phyloP scores from a whole-genome alignment of 2,113 vertebrate genomes.

The Engraulis encrasicolus region DNA sequence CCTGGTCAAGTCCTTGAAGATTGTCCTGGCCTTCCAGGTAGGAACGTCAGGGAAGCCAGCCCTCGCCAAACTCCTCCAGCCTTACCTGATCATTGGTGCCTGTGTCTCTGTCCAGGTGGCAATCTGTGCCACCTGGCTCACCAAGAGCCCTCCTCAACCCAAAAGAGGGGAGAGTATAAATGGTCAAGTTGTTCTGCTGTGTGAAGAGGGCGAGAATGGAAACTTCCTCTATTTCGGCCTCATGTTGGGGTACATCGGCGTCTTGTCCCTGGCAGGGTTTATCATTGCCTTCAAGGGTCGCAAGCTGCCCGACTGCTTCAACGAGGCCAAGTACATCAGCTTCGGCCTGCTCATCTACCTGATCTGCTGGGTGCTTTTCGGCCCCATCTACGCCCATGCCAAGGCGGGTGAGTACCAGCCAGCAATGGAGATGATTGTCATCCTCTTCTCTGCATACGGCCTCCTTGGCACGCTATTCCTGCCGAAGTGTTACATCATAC shows the following conservation, averaged over 20 bases:
- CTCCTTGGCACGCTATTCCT: conserved; percentile 81
- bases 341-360: conserved; percentile 84
- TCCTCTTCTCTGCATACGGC: conserved; percentile 81
- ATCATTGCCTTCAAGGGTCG: conserved; percentile 80
- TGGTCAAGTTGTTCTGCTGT: conserved; percentile 67
- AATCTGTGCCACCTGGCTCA: conserved; percentile 76
- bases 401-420: conserved; percentile 72
- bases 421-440: conserved; percentile 78
- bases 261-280: conserved; percentile 78
- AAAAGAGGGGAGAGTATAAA: conserved; percentile 50
- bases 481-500: conserved; percentile 82
- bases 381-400: conserved; percentile 71
- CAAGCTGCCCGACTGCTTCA: conserved; percentile 81
- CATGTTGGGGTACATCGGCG: conserved; percentile 75
- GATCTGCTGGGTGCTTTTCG: conserved; percentile 80
- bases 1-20: conserved; percentile 60
- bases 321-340: conserved; percentile 83
- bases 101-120: conserved; percentile 75
- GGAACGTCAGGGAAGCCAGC: conserved; percentile 48
- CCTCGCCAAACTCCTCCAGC: conserved; percentile 72
- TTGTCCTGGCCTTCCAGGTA: conserved; percentile 57
- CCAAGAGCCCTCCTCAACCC: conserved; percentile 59
- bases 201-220: conserved; percentile 61
- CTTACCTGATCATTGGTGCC: conserved; percentile 67
- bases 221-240: conserved; percentile 66